These are phyloP conservation scores for Lacanobia wlatinum DNA, from an alignment of 2,888 invertebrate genomes.

Conservation along the genomic window DNA sequence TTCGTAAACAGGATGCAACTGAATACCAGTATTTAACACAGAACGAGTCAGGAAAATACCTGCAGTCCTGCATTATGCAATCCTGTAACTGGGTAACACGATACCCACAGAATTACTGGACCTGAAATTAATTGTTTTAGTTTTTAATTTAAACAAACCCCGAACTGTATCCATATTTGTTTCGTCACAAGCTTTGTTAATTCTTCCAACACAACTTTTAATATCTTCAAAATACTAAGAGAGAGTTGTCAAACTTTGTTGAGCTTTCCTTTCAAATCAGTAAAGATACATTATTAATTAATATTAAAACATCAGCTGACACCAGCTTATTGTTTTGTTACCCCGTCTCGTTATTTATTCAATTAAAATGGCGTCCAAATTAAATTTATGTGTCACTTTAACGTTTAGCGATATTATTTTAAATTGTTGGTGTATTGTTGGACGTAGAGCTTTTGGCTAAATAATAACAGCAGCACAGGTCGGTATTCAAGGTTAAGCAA, in stretches of 20 bases:
- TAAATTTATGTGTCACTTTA: slow-evolving; percentile 32
- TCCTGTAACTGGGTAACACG: too few species aligned
- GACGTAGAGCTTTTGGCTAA: too few species aligned
- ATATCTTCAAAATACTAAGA: slow-evolving; percentile 6
- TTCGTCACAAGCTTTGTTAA: not conserved
- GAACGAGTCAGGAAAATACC: too few species aligned
- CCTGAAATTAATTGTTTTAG: too few species aligned
- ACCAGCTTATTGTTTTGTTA: slow-evolving; percentile 32
- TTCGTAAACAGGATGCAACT: too few species aligned
- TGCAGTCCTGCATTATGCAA: too few species aligned
- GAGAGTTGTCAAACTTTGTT: slow-evolving; percentile 7
- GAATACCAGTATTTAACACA: too few species aligned
- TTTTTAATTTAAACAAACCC: too few species aligned
- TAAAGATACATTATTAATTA: slow-evolving; percentile 41
- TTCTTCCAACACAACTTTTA: not conserved
- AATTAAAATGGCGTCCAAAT: slow-evolving; percentile 44
- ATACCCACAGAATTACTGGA: too few species aligned
- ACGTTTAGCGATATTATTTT: slow-evolving; percentile 1
- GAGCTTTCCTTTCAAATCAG: slow-evolving; percentile 3
- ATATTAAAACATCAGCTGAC: slow-evolving; percentile 35
- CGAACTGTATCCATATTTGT: not conserved
- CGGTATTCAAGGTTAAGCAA: too few species aligned
- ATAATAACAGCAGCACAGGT: too few species aligned
- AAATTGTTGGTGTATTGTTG: not conserved
- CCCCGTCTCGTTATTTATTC: slow-evolving; percentile 22